phyloP scores from a whole-genome alignment of 2,113 vertebrate genomes.

The Falco punctatus region DNA sequence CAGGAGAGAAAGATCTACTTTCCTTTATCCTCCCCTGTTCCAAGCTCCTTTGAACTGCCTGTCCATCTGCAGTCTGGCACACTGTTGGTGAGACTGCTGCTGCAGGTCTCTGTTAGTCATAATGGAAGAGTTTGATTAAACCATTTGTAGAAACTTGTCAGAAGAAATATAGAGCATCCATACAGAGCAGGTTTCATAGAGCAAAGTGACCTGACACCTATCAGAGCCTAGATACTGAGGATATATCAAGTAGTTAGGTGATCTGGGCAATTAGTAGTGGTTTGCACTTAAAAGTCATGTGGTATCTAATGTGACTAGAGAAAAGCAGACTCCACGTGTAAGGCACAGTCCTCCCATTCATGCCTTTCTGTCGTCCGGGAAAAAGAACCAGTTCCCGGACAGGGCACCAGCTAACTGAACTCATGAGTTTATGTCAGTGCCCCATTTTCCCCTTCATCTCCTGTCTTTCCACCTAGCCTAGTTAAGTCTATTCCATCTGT shows the following conservation, averaged over 20 bases:
- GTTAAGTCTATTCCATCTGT: not conserved
- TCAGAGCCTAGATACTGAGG: not conserved
- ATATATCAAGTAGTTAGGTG: not conserved
- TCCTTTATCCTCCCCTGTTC: not conserved
- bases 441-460: not conserved
- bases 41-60: not conserved
- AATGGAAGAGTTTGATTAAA: not conserved
- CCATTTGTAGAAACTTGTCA: not conserved
- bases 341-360: not conserved
- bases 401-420: not conserved
- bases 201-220: not conserved
- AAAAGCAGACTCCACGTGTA: not conserved
- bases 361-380: not conserved
- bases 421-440: not conserved
- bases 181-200: not conserved
- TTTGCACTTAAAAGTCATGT: not conserved
- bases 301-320: not conserved
- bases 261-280: not conserved
- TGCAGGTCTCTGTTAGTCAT: not conserved
- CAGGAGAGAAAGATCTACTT: not conserved
- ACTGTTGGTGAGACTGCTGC: not conserved
- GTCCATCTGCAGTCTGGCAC: not conserved
- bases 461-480: not conserved
- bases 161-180: not conserved
- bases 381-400: not conserved